phyloP scores from a whole-genome alignment of 2,888 invertebrate genomes.

The Cotesia congregata region DNA sequence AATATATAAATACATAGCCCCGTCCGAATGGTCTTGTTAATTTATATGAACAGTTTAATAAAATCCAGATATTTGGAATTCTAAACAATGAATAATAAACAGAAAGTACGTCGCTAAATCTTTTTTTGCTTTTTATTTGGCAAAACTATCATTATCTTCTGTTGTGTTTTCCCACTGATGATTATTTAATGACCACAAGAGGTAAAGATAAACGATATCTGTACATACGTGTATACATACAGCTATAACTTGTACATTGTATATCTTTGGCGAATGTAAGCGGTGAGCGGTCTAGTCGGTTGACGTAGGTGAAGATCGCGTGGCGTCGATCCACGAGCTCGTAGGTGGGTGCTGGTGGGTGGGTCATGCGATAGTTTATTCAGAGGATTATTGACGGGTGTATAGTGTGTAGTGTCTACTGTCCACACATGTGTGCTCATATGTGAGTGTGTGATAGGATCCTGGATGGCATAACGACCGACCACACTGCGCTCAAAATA shows the following conservation, averaged over 20 bases:
- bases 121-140: neutral
- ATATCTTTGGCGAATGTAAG: slow-evolving; percentile 3
- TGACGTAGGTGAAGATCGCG: slow-evolving; percentile 39
- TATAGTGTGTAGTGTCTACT: slow-evolving; percentile 52
- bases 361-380: slow-evolving; percentile 68
- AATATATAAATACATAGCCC: too few relatives aligned
- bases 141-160: neutral
- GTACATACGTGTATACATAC: neutral
- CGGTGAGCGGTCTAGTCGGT: slow-evolving; percentile 12
- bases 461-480: slow-evolving; percentile 26
- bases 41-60: too few relatives aligned
- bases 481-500: slow-evolving; percentile 62
- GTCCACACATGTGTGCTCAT: neutral
- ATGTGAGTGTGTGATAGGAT: slow-evolving; percentile 45
- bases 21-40: too few relatives aligned
- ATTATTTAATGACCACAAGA: slow-evolving; percentile 1
- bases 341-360: slow-evolving; percentile 62
- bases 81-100: neutral
- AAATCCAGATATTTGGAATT: too few relatives aligned
- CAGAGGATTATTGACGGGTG: slow-evolving; percentile 70
- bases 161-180: neutral
- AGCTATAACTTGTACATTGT: neutral
- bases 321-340: slow-evolving; percentile 39
- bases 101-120: neutral
- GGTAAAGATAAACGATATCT: neutral